Percentiles rank a stretch among this genome's conserved stretches.
Conservation (phyloP, 2,797 vertebrate genomes). For the Helostoma temminkii region DNA sequence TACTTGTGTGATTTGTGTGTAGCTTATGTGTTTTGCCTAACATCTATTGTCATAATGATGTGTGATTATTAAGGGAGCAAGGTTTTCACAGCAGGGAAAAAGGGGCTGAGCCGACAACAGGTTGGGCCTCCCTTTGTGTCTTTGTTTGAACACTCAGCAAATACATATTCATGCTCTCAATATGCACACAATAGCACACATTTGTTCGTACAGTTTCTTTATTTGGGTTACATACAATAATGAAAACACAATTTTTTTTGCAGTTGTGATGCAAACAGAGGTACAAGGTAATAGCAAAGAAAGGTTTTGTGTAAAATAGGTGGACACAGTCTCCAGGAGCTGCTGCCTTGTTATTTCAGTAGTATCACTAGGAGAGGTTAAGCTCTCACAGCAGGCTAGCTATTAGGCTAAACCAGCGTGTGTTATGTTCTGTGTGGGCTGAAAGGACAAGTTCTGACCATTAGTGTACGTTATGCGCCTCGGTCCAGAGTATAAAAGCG, state of each 20-base stretch:
- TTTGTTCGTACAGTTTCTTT: conserved; percentile 73
- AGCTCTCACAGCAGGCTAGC: conserved; percentile 66
- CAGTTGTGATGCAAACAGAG: conserved; percentile 29
- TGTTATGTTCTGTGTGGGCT: conserved; percentile 70
- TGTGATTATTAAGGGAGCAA: conserved; percentile 78
- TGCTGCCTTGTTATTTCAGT: conserved; percentile 72
- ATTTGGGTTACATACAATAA: conserved; percentile 69
- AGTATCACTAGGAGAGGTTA: conserved; percentile 69
- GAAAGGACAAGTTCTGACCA: conserved; percentile 70
- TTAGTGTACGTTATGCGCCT: conserved; percentile 52
- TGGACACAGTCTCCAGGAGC: conserved; percentile 54
- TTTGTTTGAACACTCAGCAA: conserved; percentile 69
- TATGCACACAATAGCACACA: conserved; percentile 66
- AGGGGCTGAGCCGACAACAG: conserved; percentile 77
- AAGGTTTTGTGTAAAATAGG: conserved; percentile 42
- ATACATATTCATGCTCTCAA: conserved; percentile 78
- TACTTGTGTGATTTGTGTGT: conserved; percentile 52
- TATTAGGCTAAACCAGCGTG: conserved; percentile 71
- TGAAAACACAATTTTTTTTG: conserved; percentile 16
- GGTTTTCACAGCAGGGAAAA: conserved; percentile 77
- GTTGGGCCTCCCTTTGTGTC: conserved; percentile 79
- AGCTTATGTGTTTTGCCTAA: conserved; percentile 75
- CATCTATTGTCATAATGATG: conserved; percentile 80
- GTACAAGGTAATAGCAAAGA: conserved; percentile 37
- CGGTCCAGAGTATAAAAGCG: conserved; percentile 40